Conservation (phyloP, 2,888 invertebrate species). For the Sepiola atlantica region DNA sequence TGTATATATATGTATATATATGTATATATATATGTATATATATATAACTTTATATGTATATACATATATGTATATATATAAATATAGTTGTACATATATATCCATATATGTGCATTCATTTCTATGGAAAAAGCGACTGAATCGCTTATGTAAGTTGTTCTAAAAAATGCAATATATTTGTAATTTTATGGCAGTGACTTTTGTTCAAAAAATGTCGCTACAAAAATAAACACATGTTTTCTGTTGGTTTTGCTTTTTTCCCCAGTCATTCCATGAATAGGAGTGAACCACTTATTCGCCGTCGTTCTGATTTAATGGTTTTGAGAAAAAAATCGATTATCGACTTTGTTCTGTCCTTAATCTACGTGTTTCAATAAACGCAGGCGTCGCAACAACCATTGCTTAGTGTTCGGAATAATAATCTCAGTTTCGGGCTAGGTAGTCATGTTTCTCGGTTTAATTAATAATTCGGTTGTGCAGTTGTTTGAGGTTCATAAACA, state of each 20-base stretch:
- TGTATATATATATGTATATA: neutral
- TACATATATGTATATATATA: too few relatives aligned
- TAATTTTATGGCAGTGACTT: neutral
- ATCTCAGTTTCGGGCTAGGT: too few relatives aligned
- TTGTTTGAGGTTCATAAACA: too few relatives aligned
- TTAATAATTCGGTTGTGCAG: too few relatives aligned
- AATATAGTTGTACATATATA: too few relatives aligned
- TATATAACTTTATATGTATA: too few relatives aligned
- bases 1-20: neutral
- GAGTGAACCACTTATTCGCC: neutral
- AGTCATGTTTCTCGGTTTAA: too few relatives aligned
- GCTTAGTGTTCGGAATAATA: too few relatives aligned
- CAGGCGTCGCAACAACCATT: neutral
- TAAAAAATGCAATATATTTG: neutral
- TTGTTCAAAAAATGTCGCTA: neutral
- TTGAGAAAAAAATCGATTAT: neutral
- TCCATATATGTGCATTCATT: too few relatives aligned
- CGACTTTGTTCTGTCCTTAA: neutral
- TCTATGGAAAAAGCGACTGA: neutral
- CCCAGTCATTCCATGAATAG: neutral
- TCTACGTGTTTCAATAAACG: neutral
- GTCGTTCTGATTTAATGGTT: neutral
- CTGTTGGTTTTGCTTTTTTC: neutral
- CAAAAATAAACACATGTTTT: neutral
- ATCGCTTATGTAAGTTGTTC: neutral